A percentile compares a stretch with the other conserved stretches of the same genome.
phyloP scores from a whole-genome alignment of 2,113 vertebrate species.

The Trinectes maculatus region DNA sequence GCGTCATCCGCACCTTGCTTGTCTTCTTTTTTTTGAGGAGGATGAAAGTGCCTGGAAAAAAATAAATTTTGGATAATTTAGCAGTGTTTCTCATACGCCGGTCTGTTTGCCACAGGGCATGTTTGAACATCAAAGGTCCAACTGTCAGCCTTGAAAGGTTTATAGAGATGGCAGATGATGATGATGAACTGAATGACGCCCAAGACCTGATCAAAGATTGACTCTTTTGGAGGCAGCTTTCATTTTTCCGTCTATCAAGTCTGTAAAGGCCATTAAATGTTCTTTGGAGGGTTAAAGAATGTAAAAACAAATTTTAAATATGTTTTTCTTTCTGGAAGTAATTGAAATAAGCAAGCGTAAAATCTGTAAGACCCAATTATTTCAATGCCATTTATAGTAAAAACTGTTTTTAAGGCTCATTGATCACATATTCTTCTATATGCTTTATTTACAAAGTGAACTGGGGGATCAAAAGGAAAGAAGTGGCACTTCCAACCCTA shows the following conservation, averaged over 20 bases:
- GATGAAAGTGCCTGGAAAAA: slow-evolving; percentile 69
- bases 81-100: slow-evolving; percentile 42
- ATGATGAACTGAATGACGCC: slow-evolving; percentile 67
- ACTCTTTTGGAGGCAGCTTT: slow-evolving; percentile 51
- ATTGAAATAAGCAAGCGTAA: background rate
- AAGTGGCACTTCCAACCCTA: background rate
- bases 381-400: background rate
- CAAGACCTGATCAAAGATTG: slow-evolving; percentile 76
- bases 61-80: slow-evolving; percentile 69
- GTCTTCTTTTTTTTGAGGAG: slow-evolving; percentile 47
- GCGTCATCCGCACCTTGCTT: slow-evolving; percentile 59
- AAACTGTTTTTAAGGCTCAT: background rate
- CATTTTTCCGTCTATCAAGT: slow-evolving; percentile 40
- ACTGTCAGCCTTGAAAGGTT: slow-evolving; percentile 74
- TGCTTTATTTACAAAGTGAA: background rate
- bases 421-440: background rate
- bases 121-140: slow-evolving; percentile 80
- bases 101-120: slow-evolving; percentile 77
- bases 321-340: slow-evolving; percentile 10
- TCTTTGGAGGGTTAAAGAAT: slow-evolving; percentile 10
- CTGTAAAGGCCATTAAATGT: slow-evolving; percentile 23
- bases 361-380: background rate
- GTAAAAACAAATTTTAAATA: no score
- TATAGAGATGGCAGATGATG: slow-evolving; percentile 64
- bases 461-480: background rate